Evolutionary conservation across 2,888 invertebrate genomes (phyloP).

Genomic region (Cosmopolites sordidus): DNA sequence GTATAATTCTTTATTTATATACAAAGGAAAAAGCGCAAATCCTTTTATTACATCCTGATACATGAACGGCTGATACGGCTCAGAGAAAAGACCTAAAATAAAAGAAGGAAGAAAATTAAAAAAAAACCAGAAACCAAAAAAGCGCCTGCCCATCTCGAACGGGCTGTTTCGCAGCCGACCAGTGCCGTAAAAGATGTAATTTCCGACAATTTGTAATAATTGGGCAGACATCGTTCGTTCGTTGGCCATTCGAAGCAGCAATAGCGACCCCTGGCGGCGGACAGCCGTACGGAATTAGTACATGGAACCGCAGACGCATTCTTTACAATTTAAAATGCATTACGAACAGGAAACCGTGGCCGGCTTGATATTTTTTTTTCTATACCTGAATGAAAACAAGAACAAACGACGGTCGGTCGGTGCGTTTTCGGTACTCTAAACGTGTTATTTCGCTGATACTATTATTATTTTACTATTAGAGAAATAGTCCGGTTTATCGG

Average conservation of each 20-base stretch:
- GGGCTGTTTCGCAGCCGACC: neutral
- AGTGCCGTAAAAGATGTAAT: slow-evolving; percentile 6
- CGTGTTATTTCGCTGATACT: slow-evolving; percentile 18
- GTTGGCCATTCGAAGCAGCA: slow-evolving; percentile 13
- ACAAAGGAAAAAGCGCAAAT: too few relatives aligned
- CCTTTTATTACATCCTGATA: too few relatives aligned
- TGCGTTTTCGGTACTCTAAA: slow-evolving; percentile 15
- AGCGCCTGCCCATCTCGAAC: too few relatives aligned
- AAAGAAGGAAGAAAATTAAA: too few relatives aligned
- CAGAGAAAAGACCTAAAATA: too few relatives aligned
- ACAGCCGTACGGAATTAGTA: slow-evolving; percentile 30
- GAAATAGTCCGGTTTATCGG: neutral
- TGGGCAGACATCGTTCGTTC: slow-evolving; percentile 4
- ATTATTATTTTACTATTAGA: slow-evolving; percentile 27
- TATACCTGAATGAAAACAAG: slow-evolving; percentile 37
- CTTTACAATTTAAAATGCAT: slow-evolving; percentile 42
- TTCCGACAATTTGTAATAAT: slow-evolving; percentile 11
- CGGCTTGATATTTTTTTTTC: slow-evolving; percentile 30
- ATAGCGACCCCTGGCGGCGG: slow-evolving; percentile 4
- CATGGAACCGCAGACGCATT: slow-evolving; percentile 33
- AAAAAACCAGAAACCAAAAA: too few relatives aligned
- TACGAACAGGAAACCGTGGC: slow-evolving; percentile 40
- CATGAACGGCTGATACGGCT: too few relatives aligned
- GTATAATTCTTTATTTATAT: too few relatives aligned
- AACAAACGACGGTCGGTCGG: slow-evolving; percentile 25